phyloP scores from a whole-genome alignment of 1,140 invertebrate species.

The Formica exsecta region DNA sequence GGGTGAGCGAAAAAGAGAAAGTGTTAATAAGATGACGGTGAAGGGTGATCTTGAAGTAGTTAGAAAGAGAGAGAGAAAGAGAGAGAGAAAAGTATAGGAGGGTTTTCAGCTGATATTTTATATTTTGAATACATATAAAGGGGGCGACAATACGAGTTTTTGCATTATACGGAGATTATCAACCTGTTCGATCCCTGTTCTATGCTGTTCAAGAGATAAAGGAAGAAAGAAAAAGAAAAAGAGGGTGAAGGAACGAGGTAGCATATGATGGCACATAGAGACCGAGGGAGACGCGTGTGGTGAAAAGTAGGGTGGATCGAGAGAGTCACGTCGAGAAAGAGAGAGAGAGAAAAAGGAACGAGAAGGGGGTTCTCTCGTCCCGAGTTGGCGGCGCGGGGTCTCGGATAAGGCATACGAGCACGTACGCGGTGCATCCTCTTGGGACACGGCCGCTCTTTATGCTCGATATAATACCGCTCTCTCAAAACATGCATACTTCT shows the following conservation, averaged over 20 bases:
- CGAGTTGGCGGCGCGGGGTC: constrained; percentile 61
- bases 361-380: constrained; percentile 64
- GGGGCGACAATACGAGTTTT: constrained; percentile 81
- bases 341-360: constrained; percentile 60
- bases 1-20: constrained; percentile 18
- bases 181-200: constrained; percentile 84
- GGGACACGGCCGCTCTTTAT: constrained; percentile 86
- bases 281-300: constrained; percentile 57
- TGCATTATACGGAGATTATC: constrained; percentile 86
- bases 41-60: constrained; percentile 78
- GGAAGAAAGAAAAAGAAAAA: constrained; percentile 19
- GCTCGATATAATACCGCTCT: constrained; percentile 87
- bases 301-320: constrained; percentile 65
- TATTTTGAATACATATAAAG: constrained; percentile 7
- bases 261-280: constrained; percentile 52
- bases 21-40: constrained; percentile 78
- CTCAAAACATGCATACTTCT: constrained; percentile 87
- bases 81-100: constrained; percentile 67
- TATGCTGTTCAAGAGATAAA: constrained; percentile 49
- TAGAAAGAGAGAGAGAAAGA: constrained; percentile 51
- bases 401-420: constrained; percentile 81
- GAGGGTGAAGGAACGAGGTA: constrained; percentile 22
- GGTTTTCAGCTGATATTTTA: neutral
- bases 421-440: constrained; percentile 82
- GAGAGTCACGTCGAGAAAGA: constrained; percentile 70